Percentiles rank a stretch among this genome's conserved stretches.
phyloP scores from a whole-genome alignment of 1,140 invertebrate genomes.

The Drosophila ercepeae region DNA sequence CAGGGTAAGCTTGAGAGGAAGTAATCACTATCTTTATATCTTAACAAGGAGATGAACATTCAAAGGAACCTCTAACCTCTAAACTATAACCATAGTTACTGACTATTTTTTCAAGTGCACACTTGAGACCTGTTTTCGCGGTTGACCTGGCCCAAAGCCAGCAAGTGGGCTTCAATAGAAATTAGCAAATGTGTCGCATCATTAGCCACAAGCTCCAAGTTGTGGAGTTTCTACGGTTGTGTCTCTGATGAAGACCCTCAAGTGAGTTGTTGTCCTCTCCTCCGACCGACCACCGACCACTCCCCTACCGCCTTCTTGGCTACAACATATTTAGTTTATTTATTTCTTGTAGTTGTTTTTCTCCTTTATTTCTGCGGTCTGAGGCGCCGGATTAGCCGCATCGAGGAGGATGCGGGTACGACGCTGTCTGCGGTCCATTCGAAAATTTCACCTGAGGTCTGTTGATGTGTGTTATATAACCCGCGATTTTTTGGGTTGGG shows the following conservation, averaged over 20 bases:
- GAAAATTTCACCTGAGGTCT: slow-evolving; percentile 50
- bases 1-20: too few relatives aligned
- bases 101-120: slow-evolving; percentile 18
- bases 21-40: too few relatives aligned
- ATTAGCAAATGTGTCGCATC: slow-evolving; percentile 82
- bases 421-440: slow-evolving; percentile 31
- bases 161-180: slow-evolving; percentile 76
- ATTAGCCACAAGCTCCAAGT: slow-evolving; percentile 68
- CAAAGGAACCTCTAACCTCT: too few relatives aligned
- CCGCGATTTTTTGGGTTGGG: slow-evolving; percentile 58
- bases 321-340: slow-evolving; percentile 5
- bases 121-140: slow-evolving; percentile 74
- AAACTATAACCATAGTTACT: not conserved
- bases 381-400: slow-evolving; percentile 74
- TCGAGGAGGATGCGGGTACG: slow-evolving; percentile 76
- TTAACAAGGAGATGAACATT: too few relatives aligned
- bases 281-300: not conserved
- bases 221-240: slow-evolving; percentile 33
- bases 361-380: slow-evolving; percentile 58
- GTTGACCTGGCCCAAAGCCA: slow-evolving; percentile 53
- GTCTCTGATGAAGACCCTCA: slow-evolving; percentile 71
- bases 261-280: slow-evolving; percentile 41
- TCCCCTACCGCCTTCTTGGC: slow-evolving; percentile 8
- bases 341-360: slow-evolving; percentile 5
- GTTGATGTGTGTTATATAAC: slow-evolving; percentile 32